These are phyloP conservation scores for Erinaceus europaeus DNA, from an alignment of 2,113 vertebrate genomes.

Conservation along the genomic window DNA sequence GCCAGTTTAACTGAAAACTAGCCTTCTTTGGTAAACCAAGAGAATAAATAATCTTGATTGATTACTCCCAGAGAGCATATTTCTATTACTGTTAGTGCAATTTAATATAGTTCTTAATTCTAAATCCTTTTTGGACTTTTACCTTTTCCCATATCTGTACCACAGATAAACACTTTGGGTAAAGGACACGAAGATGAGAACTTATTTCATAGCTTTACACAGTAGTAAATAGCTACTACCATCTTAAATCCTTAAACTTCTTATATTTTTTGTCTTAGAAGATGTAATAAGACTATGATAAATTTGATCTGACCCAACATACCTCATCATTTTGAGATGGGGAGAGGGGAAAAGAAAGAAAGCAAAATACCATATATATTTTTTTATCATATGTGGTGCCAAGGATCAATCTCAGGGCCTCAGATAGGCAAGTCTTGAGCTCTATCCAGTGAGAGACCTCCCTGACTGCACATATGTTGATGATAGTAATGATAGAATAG, in stretches of 20 bases:
- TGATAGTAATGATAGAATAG: not conserved
- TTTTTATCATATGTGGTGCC: no score
- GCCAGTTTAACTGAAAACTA: conserved; percentile 75
- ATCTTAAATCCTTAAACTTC: conserved; percentile 12
- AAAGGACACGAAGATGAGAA: conserved; percentile 64
- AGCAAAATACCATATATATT: no score
- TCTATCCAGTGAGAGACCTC: no score
- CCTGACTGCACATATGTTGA: no score
- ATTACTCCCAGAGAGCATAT: conserved; percentile 77
- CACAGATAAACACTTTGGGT: conserved; percentile 24
- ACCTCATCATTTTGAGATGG: no score
- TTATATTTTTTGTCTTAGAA: conserved; percentile 59
- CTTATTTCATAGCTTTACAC: conserved; percentile 47
- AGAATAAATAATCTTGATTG: conserved; percentile 75
- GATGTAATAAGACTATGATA: conserved; percentile 39
- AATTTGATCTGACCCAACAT: conserved; percentile 48
- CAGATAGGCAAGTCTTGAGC: no score
- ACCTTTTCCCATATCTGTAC: conserved; percentile 42
- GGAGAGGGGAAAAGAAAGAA: no score
- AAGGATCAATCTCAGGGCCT: no score
- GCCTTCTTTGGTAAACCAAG: conserved; percentile 63
- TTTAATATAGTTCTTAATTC: conserved; percentile 63
- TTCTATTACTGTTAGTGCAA: conserved; percentile 65
- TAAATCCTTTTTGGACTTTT: conserved; percentile 34
- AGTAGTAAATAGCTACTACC: conserved; percentile 29